Conservation (phyloP, 2,113 vertebrate species). For the Chloropsis cyanopogon region DNA sequence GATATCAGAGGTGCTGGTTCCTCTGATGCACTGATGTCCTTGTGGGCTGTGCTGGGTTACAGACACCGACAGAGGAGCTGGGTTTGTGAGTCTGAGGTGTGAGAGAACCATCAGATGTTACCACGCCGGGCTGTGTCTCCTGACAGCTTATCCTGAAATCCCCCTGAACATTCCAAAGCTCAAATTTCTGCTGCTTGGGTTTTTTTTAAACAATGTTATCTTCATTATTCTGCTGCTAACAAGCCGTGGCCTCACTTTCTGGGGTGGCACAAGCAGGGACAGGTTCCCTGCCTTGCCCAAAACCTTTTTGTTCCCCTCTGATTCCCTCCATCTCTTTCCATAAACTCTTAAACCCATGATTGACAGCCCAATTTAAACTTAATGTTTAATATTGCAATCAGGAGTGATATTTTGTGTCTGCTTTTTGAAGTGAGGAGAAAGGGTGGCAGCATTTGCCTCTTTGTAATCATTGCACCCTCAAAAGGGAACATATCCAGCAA, state of each 20-base stretch:
- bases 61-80: accelerated
- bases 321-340: not conserved
- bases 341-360: not conserved
- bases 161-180: not conserved
- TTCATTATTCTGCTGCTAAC: not conserved
- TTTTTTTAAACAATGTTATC: not conserved
- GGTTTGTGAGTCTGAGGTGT: no score
- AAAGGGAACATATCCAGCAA: not conserved
- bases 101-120: not conserved
- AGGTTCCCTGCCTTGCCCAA: not conserved
- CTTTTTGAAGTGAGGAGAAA: not conserved
- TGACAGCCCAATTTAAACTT: not conserved
- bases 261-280: not conserved
- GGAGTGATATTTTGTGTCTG: constrained; percentile 5
- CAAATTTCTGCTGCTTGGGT: not conserved
- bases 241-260: not conserved
- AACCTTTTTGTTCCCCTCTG: not conserved
- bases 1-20: not conserved
- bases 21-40: not conserved
- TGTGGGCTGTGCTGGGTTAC: not conserved
- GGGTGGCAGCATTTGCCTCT: not conserved
- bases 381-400: not conserved
- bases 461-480: constrained; percentile 19
- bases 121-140: not conserved
- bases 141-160: not conserved